Percentiles rank a stretch among this genome's conserved stretches.
Conservation (phyloP, 2,888 invertebrate genomes). For the Brachynemurus nebulosus region DNA sequence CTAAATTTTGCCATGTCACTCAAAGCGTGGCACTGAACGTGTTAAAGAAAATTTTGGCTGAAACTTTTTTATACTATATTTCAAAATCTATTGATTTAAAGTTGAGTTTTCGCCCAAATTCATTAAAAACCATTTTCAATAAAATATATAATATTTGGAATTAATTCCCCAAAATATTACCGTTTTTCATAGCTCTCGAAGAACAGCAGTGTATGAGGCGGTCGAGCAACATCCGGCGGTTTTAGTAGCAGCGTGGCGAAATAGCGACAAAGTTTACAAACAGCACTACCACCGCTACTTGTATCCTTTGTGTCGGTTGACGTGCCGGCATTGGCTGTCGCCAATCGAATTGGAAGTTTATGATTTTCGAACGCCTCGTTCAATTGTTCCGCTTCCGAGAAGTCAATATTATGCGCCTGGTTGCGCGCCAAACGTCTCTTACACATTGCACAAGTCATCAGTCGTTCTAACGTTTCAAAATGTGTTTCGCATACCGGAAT, state of each 20-base stretch:
- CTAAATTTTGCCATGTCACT: too few species aligned
- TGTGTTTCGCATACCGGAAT: slow-evolving; percentile 57
- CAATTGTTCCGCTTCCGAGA: slow-evolving; percentile 34
- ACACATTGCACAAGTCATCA: slow-evolving; percentile 64
- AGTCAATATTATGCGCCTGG: slow-evolving; percentile 58
- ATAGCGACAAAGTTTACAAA: slow-evolving; percentile 71
- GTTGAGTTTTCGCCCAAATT: too few species aligned
- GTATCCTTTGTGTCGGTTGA: not conserved
- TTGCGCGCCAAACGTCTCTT: slow-evolving; percentile 60
- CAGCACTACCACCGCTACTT: slow-evolving; percentile 36
- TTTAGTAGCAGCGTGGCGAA: slow-evolving; percentile 60
- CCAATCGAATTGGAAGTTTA: slow-evolving; percentile 52
- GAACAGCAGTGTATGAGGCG: slow-evolving; percentile 36
- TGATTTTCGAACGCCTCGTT: slow-evolving; percentile 41
- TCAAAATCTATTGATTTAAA: too few species aligned
- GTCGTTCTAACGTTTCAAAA: slow-evolving; percentile 54
- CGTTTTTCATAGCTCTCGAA: slow-evolving; percentile 47
- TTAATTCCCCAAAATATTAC: too few species aligned
- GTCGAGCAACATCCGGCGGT: slow-evolving; percentile 38
- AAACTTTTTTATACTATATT: too few species aligned
- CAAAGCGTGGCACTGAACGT: too few species aligned
- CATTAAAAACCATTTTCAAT: too few species aligned
- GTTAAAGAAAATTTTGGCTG: too few species aligned
- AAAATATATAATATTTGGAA: too few species aligned
- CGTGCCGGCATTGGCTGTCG: slow-evolving; percentile 33